phyloP scores from a whole-genome alignment of 2,888 invertebrate species.

The Agonopterix arenella region DNA sequence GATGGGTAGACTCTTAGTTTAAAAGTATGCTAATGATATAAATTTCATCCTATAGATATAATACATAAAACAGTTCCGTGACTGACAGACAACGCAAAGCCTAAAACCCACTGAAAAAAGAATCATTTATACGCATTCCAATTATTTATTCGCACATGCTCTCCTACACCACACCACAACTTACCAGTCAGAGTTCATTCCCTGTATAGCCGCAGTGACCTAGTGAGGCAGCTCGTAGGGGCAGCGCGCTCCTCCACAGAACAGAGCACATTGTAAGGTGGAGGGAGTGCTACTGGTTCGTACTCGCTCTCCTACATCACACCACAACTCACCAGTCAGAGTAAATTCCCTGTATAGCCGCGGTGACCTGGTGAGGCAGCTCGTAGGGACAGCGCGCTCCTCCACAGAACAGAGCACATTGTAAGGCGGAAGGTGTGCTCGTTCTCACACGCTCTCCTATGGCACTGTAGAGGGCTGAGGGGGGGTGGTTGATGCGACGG shows the following conservation, averaged over 20 bases:
- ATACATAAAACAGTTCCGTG: too few relatives aligned
- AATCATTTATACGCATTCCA: too few relatives aligned
- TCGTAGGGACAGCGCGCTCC: slow-evolving; percentile 90
- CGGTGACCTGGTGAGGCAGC: slow-evolving; percentile 76
- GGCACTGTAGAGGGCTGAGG: slow-evolving; percentile 56
- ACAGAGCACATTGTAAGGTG: slow-evolving; percentile 86
- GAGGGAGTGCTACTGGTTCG: slow-evolving; percentile 81
- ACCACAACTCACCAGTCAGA: slow-evolving; percentile 84
- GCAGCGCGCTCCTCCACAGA: slow-evolving; percentile 90
- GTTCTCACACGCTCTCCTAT: slow-evolving; percentile 75
- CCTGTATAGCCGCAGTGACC: slow-evolving; percentile 82
- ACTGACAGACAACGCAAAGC: too few relatives aligned
- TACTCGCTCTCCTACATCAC: slow-evolving; percentile 59
- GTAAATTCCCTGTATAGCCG: slow-evolving; percentile 87
- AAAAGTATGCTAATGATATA: too few relatives aligned
- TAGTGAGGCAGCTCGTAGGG: slow-evolving; percentile 85
- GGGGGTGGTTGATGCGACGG: slow-evolving; percentile 57
- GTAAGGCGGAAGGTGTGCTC: slow-evolving; percentile 81
- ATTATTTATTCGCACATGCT: too few relatives aligned
- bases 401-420: slow-evolving; percentile 91
- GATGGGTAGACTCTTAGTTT: too few relatives aligned
- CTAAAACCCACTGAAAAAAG: too few relatives aligned
- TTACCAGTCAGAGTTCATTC: slow-evolving; percentile 91
- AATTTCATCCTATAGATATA: too few relatives aligned
- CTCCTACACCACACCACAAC: slow-evolving; percentile 12